These are phyloP conservation scores for Trachythela sp. DNA, from an alignment of 64 coral and sea anemone species.

Conservation along the genomic window DNA sequence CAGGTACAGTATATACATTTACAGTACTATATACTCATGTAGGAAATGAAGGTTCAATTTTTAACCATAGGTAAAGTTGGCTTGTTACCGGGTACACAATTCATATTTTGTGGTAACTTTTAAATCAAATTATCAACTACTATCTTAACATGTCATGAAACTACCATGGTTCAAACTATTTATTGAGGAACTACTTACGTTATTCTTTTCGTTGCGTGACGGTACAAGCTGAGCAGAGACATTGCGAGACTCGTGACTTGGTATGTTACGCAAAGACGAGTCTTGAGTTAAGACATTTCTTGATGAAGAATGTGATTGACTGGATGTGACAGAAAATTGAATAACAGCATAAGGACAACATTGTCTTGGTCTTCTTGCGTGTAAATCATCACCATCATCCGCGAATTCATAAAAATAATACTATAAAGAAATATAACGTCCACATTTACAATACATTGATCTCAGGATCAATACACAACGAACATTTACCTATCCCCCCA, in stretches of 20 bases:
- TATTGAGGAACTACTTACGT: neutral
- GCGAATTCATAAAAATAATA: conserved; percentile 95
- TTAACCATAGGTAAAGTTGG: too few relatives aligned
- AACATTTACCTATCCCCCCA: neutral
- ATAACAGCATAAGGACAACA: conserved; percentile 73
- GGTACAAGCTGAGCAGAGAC: neutral
- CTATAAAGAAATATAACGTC: conserved; percentile 42
- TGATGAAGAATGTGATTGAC: neutral
- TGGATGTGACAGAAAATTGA: neutral
- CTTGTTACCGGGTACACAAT: too few relatives aligned
- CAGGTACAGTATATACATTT: too few relatives aligned
- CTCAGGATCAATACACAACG: neutral
- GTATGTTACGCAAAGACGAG: neutral
- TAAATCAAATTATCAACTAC: too few relatives aligned
- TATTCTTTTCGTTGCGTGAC: neutral
- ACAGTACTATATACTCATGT: too few relatives aligned
- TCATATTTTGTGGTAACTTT: too few relatives aligned
- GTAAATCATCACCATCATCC: conserved; percentile 81
- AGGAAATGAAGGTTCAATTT: too few relatives aligned
- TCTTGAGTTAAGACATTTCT: neutral
- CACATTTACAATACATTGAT: neutral
- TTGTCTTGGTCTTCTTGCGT: conserved; percentile 70
- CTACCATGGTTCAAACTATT: too few relatives aligned
- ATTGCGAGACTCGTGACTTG: too few relatives aligned
- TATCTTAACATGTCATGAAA: too few relatives aligned